phyloP scores from a whole-genome alignment of 2,797 vertebrate genomes.

The Poecile montanus region DNA sequence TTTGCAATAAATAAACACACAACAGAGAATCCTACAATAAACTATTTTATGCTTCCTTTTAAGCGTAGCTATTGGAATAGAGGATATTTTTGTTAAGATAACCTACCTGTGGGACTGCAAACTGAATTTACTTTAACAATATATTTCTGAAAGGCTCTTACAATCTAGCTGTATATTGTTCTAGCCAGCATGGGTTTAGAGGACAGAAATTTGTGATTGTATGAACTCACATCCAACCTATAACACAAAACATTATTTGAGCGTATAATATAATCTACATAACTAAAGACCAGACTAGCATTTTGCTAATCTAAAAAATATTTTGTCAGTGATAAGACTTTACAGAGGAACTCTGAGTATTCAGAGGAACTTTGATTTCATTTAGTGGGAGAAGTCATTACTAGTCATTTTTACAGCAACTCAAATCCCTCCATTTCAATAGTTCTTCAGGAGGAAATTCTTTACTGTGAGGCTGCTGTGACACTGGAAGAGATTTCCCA shows the following conservation, averaged over 20 bases:
- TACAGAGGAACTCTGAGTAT: not conserved
- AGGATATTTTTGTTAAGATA: not conserved
- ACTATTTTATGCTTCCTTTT: not conserved
- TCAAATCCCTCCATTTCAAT: not conserved
- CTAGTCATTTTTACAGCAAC: not conserved
- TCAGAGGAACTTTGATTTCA: not conserved
- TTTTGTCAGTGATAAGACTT: not conserved
- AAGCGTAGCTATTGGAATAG: not conserved
- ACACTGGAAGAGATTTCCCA: not conserved
- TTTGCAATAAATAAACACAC: conserved; percentile 4
- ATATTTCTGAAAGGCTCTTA: not conserved
- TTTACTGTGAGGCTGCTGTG: not conserved
- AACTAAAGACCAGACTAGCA: not conserved
- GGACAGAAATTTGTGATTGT: not conserved
- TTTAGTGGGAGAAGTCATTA: not conserved
- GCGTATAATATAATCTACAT: not conserved
- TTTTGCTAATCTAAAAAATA: not conserved
- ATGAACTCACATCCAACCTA: not conserved
- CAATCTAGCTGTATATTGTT: not conserved
- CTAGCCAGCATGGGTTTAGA: not conserved
- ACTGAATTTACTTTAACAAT: not conserved
- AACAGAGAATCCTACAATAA: not conserved
- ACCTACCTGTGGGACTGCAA: not conserved
- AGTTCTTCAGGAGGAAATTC: not conserved
- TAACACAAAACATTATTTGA: not conserved